A percentile compares a stretch with the other conserved stretches of the same genome.
Evolutionary conservation across 2,113 vertebrate genomes (phyloP).

Genomic region (Cromileptes altivelis): DNA sequence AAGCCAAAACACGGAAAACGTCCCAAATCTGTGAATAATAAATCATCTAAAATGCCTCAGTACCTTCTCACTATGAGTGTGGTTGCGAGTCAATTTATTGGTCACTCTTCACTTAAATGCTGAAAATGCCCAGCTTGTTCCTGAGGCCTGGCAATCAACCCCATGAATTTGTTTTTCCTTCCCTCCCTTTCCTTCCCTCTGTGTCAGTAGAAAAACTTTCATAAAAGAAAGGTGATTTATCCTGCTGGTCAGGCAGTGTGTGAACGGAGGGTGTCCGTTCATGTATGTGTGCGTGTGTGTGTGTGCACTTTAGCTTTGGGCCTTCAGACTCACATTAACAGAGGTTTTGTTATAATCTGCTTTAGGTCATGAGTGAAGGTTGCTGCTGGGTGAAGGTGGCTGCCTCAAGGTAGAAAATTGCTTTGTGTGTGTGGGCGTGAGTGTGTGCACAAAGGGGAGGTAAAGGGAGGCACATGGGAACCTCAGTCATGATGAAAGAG

Average conservation of each 20-base stretch:
- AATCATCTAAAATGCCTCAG: conserved; percentile 20
- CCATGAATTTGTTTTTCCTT: conserved; percentile 21
- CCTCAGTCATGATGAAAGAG: conserved; percentile 58
- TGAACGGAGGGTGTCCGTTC: conserved; percentile 12
- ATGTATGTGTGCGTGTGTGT: neutral
- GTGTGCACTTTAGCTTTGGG: neutral
- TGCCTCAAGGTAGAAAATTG: conserved; percentile 25
- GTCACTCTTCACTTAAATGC: conserved; percentile 49
- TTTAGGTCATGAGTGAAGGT: conserved; percentile 49
- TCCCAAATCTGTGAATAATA: conserved; percentile 30
- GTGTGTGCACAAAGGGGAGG: neutral
- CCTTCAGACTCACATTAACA: conserved; percentile 15
- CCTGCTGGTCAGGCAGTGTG: conserved; percentile 19
- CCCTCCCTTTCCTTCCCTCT: conserved; percentile 1
- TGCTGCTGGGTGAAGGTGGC: conserved; percentile 32
- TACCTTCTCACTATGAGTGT: conserved; percentile 20
- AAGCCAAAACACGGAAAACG: conserved; percentile 30
- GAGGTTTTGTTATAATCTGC: conserved; percentile 27
- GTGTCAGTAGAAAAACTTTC: conserved; percentile 16
- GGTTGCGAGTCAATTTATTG: conserved; percentile 45
- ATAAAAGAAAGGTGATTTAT: conserved; percentile 35
- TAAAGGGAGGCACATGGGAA: conserved; percentile 38
- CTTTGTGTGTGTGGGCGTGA: conserved; percentile 5
- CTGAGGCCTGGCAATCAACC: conserved; percentile 20
- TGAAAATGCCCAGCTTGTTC: conserved; percentile 41